Evolutionary conservation across 2,888 invertebrate genomes (phyloP).

Genomic region (Mystacides longicornis): DNA sequence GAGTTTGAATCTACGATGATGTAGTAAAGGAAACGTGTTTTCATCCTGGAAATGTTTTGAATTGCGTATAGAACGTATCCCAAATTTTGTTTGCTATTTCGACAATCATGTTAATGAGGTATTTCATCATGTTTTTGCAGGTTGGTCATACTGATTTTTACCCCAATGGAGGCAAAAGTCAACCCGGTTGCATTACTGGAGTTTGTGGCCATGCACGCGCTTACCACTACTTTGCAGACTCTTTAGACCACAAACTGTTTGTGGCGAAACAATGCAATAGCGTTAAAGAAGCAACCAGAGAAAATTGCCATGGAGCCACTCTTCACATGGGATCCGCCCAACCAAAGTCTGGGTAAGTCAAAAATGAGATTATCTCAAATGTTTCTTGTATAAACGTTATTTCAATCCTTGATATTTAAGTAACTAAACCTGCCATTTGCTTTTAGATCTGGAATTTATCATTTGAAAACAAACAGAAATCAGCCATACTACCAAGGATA

Average conservation of each 20-base stretch:
- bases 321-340: conserved; percentile 18
- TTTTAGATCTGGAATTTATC: conserved; percentile 30
- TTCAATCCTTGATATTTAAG: too few species aligned
- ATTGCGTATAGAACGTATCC: too few species aligned
- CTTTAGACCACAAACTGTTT: conserved; percentile 15
- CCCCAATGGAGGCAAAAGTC: conserved; percentile 34
- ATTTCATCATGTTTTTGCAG: too few species aligned
- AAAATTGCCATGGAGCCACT: conserved; percentile 9
- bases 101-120: too few species aligned
- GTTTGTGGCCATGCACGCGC: conserved; percentile 17
- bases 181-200: conserved; percentile 36
- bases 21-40: too few species aligned
- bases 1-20: too few species aligned
- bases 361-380: not conserved
- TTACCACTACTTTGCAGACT: conserved; percentile 18
- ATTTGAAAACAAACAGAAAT: conserved; percentile 27
- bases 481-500: conserved; percentile 18
- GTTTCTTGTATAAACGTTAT: too few species aligned
- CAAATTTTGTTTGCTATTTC: too few species aligned
- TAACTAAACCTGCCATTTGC: too few species aligned
- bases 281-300: conserved; percentile 2
- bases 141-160: conserved; percentile 43
- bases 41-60: too few species aligned
- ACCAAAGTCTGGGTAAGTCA: conserved; percentile 14
- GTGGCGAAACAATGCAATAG: conserved; percentile 12